Percentiles rank a stretch among this genome's conserved stretches.
phyloP scores from a whole-genome alignment of 2,888 invertebrate genomes.

The Sabatieria punctata region DNA sequence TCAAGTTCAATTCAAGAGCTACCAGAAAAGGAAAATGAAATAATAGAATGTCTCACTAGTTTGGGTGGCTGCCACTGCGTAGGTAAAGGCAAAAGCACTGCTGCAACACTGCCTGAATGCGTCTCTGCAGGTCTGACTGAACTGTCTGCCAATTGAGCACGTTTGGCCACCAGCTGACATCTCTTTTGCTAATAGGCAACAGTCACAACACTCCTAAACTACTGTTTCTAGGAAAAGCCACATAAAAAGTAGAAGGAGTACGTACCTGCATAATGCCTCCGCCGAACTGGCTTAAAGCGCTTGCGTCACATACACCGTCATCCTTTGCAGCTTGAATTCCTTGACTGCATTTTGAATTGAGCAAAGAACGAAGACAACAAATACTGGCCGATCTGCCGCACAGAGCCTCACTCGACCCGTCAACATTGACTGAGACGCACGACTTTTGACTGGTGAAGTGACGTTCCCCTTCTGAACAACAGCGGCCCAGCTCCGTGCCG shows the following conservation, averaged over 20 bases:
- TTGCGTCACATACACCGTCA: conserved; percentile 15
- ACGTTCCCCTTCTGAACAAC: background rate
- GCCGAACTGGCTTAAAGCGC: conserved; percentile 20
- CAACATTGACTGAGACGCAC: background rate
- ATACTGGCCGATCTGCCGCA: conserved; percentile 22
- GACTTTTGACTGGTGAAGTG: background rate
- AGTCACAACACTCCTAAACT: conserved; percentile 12
- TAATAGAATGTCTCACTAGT: background rate
- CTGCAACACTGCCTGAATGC: conserved; percentile 8
- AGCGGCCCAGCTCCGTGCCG: background rate
- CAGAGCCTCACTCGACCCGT: background rate
- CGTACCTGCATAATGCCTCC: conserved; percentile 22
- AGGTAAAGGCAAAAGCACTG: background rate
- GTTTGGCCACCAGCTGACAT: background rate
- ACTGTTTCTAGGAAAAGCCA: background rate
- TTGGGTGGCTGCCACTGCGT: background rate
- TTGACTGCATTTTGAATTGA: conserved; percentile 23
- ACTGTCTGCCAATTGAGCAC: background rate
- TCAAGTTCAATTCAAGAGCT: too few species aligned
- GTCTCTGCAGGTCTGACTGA: conserved; percentile 4
- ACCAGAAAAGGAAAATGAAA: too few species aligned
- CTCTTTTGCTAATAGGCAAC: conserved; percentile 9
- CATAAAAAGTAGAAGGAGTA: background rate
- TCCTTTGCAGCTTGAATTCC: conserved; percentile 14
- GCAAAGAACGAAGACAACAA: conserved; percentile 25